These are phyloP conservation scores for Phyto melanocephala DNA, from an alignment of 2,888 invertebrate species.

Conservation along the genomic window DNA sequence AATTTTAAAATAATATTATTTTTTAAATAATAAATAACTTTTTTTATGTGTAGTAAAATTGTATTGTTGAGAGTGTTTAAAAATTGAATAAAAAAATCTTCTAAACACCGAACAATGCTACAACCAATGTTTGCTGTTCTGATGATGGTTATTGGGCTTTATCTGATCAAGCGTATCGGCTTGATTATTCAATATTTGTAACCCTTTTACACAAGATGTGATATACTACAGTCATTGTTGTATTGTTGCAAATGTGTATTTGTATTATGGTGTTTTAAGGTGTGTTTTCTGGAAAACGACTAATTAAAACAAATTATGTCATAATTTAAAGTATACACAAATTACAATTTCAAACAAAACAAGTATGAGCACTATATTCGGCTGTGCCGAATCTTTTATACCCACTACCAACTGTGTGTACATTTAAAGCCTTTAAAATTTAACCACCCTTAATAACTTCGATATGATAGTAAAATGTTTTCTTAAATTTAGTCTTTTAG, in stretches of 20 bases:
- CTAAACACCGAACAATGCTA: neutral
- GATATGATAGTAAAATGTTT: no score
- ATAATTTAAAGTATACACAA: neutral
- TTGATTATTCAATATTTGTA: slow-evolving; percentile 16
- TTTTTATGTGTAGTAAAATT: no score
- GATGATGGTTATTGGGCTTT: neutral
- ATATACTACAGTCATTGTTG: neutral
- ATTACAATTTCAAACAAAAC: neutral
- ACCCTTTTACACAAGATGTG: neutral
- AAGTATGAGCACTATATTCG: no score
- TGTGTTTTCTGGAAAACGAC: neutral
- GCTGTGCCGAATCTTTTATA: no score
- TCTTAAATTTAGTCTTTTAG: no score
- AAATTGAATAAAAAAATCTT: neutral
- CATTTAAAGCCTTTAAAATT: no score
- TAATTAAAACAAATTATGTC: neutral
- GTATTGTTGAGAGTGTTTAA: no score
- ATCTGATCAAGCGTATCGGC: neutral
- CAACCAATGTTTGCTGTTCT: neutral
- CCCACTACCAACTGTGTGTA: neutral
- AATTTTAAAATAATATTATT: no score
- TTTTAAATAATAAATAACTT: no score
- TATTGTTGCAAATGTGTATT: neutral
- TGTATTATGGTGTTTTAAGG: neutral
- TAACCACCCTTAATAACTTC: no score